Base-by-base conservation (phyloP, 2,888 invertebrate genomes). In the Cactoblastis cactorum region DNA sequence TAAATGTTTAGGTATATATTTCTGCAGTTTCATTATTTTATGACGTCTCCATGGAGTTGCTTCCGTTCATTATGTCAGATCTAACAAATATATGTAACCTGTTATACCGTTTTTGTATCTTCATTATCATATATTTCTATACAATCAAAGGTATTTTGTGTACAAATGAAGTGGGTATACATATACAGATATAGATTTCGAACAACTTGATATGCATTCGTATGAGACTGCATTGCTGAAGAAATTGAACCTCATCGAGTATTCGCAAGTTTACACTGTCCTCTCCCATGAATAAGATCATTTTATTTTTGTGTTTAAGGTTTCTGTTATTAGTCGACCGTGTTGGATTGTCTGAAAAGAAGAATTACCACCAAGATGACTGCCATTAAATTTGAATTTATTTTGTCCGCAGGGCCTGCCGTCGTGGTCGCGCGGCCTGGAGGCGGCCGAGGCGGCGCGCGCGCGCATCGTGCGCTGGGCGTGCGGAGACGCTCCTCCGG, bases 401-500 rank as follows among this genome's bases (percentile, higher is more conserved):
- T 14, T 37, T 56, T 56, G 39, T 49, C 52, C 34, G 17, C 91
- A 94, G 94, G 94, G 93, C 66, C 83, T 94, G 53, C 94, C 94
- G 69, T 92, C 93, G 90, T 94, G 93, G 90, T 92, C 93, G 63
- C 78, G 83, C 75, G 86, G 88, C 53, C 73, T 89, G 87, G 88
- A 88, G 84, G 88, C 92, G 75, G 92, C 92, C 79, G 82, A 84
- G 77, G 86, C 93, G 65, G 92, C 92, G 77, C 94, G 94, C 91
- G 92, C 93, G 77, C 91, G 93, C 71, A 87, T 94, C 69, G 82
- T 85, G 74, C 88, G 86, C 80, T 89, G 88, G 88, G 87, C 92
- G 91, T 80, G 92, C 91, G 86, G 89, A 82, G 86, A 87, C 77
- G 91, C 82, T 69, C 71, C 87, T 81, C 80, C 89, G 69, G 90